phyloP scores from a whole-genome alignment of 2,888 invertebrate species.

The Agonopterix heracliana region DNA sequence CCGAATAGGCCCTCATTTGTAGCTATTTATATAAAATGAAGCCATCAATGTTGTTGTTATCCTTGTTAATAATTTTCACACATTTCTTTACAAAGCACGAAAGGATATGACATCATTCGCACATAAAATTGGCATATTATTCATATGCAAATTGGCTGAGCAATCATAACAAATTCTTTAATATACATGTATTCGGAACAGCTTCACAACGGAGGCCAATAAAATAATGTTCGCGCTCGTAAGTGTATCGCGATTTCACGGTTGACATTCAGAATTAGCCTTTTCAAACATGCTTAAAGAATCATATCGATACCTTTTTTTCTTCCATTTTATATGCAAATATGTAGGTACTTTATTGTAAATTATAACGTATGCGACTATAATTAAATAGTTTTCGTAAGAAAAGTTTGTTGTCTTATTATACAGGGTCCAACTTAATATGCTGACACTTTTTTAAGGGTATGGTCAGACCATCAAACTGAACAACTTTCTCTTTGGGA shows the following conservation, averaged over 20 bases:
- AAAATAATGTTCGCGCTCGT: constrained; percentile 30
- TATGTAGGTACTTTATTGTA: background rate
- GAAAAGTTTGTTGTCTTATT: too few relatives aligned
- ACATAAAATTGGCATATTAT: constrained; percentile 58
- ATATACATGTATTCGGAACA: constrained; percentile 41
- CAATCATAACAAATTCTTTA: constrained; percentile 60
- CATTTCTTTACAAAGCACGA: constrained; percentile 39
- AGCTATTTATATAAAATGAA: constrained; percentile 16
- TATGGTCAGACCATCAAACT: too few relatives aligned
- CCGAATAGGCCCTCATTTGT: too few relatives aligned
- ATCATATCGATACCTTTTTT: constrained; percentile 22
- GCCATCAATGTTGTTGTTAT: constrained; percentile 25
- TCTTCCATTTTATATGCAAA: constrained; percentile 8
- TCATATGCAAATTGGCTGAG: constrained; percentile 61
- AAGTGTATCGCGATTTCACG: constrained; percentile 23
- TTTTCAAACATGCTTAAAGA: constrained; percentile 17
- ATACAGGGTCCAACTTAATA: too few relatives aligned
- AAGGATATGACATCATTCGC: constrained; percentile 51
- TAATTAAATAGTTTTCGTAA: too few relatives aligned
- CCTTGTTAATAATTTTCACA: constrained; percentile 36
- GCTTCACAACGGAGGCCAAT: constrained; percentile 34
- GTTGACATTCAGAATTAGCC: constrained; percentile 28
- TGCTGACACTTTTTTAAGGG: too few relatives aligned
- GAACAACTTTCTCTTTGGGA: too few relatives aligned
- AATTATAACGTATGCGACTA: too few relatives aligned